Evolutionary conservation across 2,113 vertebrate species (phyloP), one percentile per base, ranked within the genome.

Genomic region (Psittacara wagleri): DNA sequence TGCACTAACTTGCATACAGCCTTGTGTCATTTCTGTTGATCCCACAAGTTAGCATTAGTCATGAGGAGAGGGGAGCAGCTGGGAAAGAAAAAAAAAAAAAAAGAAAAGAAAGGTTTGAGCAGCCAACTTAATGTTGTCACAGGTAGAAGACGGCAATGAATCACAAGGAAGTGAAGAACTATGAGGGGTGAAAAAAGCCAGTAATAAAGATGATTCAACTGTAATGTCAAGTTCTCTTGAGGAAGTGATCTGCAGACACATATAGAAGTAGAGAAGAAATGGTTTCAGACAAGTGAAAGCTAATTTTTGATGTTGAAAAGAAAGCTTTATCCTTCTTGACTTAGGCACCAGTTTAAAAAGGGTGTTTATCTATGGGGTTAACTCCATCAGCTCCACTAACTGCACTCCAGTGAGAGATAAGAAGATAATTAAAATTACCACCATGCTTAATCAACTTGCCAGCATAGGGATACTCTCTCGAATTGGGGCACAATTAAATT

Each of bases 361-460:
- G 22, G 66, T 90, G 72, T 67, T 94, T 95, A 93, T 88, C 69
- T 94, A 55, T 43, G 57, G 88, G 74, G 88, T 92, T 95, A 94
- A 92, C 77, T 91, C 94, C 35, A 86, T 94, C 95, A 90, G 85
- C 82, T 92, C 85, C 20, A 94, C 73, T 94, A 90, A 93, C 92
- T 88, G 83, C 94, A 92, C 90, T 94, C 88, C 88, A 91, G 92
- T 93, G 95, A 93, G 92, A 95, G 77, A 90, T 95, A 86, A 96
- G 90, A 84, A 94, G 94, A 95, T 94, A 91, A 97, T 96, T 96
- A 97, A 96, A 95, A 96, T 79, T 95, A 96, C 92, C 88, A 86
- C 92, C 90, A 96, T 93, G 88, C 80, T 96, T 96, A 96, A 96
- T 96, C 94, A 96, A 94, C 83, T 92, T 94, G 88, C 92, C 94